These are phyloP conservation scores for Oppia nitens DNA, from an alignment of 1,140 invertebrate species.

Conservation along the genomic window DNA sequence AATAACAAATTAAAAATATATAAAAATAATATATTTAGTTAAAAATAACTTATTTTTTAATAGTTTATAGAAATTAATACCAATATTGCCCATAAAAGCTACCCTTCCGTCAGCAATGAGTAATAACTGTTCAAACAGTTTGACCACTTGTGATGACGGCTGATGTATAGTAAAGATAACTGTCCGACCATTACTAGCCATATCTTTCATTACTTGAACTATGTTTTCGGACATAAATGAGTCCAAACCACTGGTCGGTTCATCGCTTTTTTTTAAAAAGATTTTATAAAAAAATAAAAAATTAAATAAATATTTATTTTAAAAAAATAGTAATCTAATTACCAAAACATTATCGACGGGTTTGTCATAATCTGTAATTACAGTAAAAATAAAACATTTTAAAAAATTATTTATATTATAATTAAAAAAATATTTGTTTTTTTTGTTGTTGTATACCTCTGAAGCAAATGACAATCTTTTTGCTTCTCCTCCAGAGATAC, in stretches of 20 bases:
- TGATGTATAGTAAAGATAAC: constrained; percentile 90
- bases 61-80: background rate
- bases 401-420: background rate
- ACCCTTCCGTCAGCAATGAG: constrained; percentile 77
- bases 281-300: too few species aligned
- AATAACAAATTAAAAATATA: constrained; percentile 45
- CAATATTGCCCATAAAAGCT: constrained; percentile 55
- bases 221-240: constrained; percentile 82
- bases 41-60: background rate
- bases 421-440: too few species aligned
- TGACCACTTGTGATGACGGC: constrained; percentile 79
- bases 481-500: constrained; percentile 86
- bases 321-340: too few species aligned
- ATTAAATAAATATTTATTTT: too few species aligned
- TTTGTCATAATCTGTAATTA: constrained; percentile 62
- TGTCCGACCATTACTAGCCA: constrained; percentile 66
- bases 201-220: constrained; percentile 52
- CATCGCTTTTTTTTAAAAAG: too few species aligned
- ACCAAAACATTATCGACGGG: constrained; percentile 87
- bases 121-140: constrained; percentile 75
- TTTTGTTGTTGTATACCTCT: constrained; percentile 42
- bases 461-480: constrained; percentile 89
- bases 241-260: constrained; percentile 83
- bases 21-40: constrained; percentile 28
- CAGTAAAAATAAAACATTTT: background rate